A percentile compares a stretch with the other conserved stretches of the same genome.
Evolutionary conservation across 1,140 invertebrate genomes (phyloP).

Genomic region (Stegodyphus dumicola): DNA sequence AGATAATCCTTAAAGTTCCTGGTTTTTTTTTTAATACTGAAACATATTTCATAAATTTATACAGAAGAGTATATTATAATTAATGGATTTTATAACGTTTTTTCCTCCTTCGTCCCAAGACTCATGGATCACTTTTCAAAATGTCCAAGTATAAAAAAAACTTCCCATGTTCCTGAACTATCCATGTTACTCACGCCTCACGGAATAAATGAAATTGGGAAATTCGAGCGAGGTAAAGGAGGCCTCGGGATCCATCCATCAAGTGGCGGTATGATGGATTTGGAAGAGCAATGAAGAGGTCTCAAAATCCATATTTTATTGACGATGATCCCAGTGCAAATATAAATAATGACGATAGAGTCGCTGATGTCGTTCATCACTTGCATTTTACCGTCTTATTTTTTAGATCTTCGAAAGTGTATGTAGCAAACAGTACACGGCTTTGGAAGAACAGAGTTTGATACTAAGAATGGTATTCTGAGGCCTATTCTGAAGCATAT

Average conservation of each 20-base stretch:
- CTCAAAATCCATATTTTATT: slow-evolving; percentile 59
- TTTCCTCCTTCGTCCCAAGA: not conserved
- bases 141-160: slow-evolving; percentile 35
- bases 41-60: not conserved
- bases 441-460: too few species aligned
- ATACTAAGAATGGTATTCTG: too few species aligned
- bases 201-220: slow-evolving; percentile 18
- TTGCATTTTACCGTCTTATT: not conserved
- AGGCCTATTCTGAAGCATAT: too few species aligned
- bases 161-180: not conserved
- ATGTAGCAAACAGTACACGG: too few species aligned
- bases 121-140: not conserved
- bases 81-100: slow-evolving; percentile 16
- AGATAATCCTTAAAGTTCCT: too few species aligned
- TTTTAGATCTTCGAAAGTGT: not conserved
- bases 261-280: slow-evolving; percentile 39
- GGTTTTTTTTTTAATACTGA: too few species aligned
- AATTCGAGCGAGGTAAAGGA: slow-evolving; percentile 18
- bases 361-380: slow-evolving; percentile 38
- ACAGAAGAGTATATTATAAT: slow-evolving; percentile 5
- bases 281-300: slow-evolving; percentile 46
- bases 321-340: slow-evolving; percentile 49
- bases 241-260: slow-evolving; percentile 30
- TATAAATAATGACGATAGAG: slow-evolving; percentile 56
- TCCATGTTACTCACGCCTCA: not conserved